Base-by-base conservation (phyloP, 2,888 invertebrate species). In the Thera britannica region DNA sequence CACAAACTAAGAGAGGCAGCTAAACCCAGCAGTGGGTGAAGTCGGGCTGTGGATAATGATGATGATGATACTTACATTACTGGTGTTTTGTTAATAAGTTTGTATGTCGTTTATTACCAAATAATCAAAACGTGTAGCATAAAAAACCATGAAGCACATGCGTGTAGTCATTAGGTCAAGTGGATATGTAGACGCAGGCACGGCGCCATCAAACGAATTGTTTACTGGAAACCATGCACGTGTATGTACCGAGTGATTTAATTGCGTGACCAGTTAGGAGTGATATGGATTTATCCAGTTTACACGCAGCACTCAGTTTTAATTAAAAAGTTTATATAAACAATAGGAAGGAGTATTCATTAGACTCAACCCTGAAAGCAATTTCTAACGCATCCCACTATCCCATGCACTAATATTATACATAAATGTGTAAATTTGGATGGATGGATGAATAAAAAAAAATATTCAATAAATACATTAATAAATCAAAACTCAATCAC, bases 151-250 rank as follows among this genome's bases (percentile, higher is more conserved):
- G 4, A 12, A 51, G 23, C 52, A 54, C 9, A n/a, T 23, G 4
- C 23, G 7, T 51, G 12, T 52, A 46, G 67, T 58, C 48, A 67
- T 68, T 66, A 71, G 72, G 69, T 72, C 70, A 72, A 75, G 70
- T 75, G 65, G 68, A 52, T 49, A 41, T 58, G 60, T 68, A 68
- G 72, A 73, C 71, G 68, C 62, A 62, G 62, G 60, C 57, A 64
- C 72, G 76, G 72, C 77, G 75, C 76, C 77, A 79, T 84, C 82
- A 84, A 83, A 83, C 81, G 77, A 85, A 84, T 83, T 87, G 85
- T 88, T 88, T 84, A 83, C 86, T 84, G 79, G 80, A 81, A 84
- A 61, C 77, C 68, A 72, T 80, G 85, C 89, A 89, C 87, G 88
- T 89, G 89, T 85, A 81, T 79, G 79, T 79, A 75, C 78, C 74